Conservation (phyloP, 1,140 invertebrate genomes). For the Panagrolaimus sp. region DNA sequence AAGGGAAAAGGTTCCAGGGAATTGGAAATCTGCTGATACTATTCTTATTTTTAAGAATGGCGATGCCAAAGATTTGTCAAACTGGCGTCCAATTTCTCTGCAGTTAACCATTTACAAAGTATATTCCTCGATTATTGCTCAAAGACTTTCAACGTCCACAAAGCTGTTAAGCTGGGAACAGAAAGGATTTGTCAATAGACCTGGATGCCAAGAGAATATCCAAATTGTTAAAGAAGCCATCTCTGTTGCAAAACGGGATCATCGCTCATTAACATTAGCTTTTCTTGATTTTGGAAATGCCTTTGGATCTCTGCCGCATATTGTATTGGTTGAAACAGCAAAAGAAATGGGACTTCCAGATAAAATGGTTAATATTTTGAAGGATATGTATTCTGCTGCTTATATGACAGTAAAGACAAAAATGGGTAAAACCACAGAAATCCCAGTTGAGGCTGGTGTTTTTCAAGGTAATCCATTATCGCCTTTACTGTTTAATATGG, state of each 20-base stretch:
- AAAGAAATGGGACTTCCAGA: not conserved
- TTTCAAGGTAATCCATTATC: not conserved
- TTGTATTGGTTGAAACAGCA: not conserved
- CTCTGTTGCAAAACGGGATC: not conserved
- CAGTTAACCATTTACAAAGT: conserved; percentile 13
- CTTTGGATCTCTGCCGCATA: conserved; percentile 15
- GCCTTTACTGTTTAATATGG: not conserved
- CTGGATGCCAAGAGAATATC: conserved; percentile 14
- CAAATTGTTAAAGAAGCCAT: conserved; percentile 13
- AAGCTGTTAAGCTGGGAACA: conserved; percentile 14
- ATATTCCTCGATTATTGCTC: not conserved
- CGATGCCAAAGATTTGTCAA: not conserved
- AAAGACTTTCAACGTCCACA: not conserved
- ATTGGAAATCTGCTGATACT: not conserved
- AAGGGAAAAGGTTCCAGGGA: not conserved
- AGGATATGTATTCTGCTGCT: not conserved
- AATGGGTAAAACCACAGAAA: not conserved
- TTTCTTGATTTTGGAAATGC: conserved; percentile 14
- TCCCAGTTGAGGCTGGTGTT: not conserved
- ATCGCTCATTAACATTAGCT: not conserved
- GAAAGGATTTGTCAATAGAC: not conserved
- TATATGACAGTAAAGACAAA: not conserved
- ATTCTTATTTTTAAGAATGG: conserved; percentile 10
- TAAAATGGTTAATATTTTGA: not conserved
- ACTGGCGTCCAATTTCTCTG: conserved; percentile 15